Evolutionary conservation across 2,797 vertebrate species (phyloP).

Genomic region (Melanotaenia boesemani): DNA sequence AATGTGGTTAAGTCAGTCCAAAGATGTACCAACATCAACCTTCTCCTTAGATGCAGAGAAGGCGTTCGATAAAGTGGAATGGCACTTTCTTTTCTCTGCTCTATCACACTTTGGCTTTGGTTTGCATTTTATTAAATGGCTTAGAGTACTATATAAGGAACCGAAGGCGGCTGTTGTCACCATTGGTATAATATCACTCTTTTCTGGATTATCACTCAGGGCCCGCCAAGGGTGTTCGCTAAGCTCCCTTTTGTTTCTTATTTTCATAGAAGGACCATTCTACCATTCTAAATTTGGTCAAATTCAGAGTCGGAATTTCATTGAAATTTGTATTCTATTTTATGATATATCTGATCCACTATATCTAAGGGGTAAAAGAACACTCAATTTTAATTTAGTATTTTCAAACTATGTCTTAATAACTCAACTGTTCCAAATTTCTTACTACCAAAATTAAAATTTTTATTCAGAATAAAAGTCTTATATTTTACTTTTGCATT

Average conservation of each 20-base stretch:
- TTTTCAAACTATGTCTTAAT: no score
- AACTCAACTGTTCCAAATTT: no score
- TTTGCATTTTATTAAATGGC: background rate
- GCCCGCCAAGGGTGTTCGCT: background rate
- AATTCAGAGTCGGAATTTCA: no score
- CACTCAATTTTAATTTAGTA: no score
- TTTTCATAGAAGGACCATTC: background rate
- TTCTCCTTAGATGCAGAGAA: constrained; percentile 3
- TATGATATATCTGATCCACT: no score
- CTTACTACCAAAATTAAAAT: no score
- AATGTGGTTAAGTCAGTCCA: constrained; percentile 1
- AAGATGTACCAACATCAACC: background rate
- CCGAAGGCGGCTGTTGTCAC: background rate
- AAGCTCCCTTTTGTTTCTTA: background rate
- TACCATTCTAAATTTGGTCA: no score
- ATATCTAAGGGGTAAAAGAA: no score
- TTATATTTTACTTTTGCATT: no score
- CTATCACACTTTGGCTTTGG: background rate
- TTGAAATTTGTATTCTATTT: no score
- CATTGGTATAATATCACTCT: background rate
- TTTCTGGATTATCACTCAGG: background rate
- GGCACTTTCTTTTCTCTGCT: background rate
- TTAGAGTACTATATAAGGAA: background rate
- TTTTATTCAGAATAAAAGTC: no score
- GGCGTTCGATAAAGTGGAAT: background rate